These are phyloP conservation scores for Castor canadensis DNA, from an alignment of 2,113 vertebrate species.

Conservation along the genomic window DNA sequence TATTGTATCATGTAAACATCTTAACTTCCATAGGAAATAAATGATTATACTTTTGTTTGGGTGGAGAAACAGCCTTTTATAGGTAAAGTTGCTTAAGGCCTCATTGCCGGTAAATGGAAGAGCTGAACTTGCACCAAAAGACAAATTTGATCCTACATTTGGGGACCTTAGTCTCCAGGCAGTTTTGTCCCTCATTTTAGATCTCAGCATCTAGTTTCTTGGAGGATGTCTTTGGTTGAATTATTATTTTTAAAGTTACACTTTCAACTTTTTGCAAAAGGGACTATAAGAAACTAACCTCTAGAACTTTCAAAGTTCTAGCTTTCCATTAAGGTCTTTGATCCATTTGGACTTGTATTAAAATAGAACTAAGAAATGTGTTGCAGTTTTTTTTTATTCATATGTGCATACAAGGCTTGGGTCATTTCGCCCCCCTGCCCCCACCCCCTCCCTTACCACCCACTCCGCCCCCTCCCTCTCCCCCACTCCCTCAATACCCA, in stretches of 20 bases:
- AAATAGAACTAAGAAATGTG: too few species aligned
- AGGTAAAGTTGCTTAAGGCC: background rate
- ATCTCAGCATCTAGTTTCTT: background rate
- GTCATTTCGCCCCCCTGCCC: too few species aligned
- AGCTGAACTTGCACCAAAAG: background rate
- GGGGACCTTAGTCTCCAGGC: background rate
- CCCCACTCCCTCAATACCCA: too few species aligned
- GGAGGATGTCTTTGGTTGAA: too few species aligned
- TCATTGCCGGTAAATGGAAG: background rate
- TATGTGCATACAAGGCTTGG: too few species aligned
- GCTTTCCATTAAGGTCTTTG: too few species aligned
- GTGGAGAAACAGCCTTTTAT: background rate
- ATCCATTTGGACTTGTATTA: too few species aligned
- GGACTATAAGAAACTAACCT: too few species aligned
- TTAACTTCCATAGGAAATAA: background rate
- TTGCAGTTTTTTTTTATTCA: too few species aligned
- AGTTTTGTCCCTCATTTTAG: background rate
- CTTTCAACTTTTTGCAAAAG: conserved; percentile 28
- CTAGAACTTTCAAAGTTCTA: too few species aligned
- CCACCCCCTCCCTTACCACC: too few species aligned
- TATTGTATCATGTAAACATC: background rate
- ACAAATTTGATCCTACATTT: background rate
- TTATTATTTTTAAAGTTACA: conserved; percentile 18
- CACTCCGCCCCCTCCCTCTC: too few species aligned
- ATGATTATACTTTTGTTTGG: background rate